Base-by-base conservation (phyloP, 2,113 vertebrate genomes). In the Lasiurus cinereus region DNA sequence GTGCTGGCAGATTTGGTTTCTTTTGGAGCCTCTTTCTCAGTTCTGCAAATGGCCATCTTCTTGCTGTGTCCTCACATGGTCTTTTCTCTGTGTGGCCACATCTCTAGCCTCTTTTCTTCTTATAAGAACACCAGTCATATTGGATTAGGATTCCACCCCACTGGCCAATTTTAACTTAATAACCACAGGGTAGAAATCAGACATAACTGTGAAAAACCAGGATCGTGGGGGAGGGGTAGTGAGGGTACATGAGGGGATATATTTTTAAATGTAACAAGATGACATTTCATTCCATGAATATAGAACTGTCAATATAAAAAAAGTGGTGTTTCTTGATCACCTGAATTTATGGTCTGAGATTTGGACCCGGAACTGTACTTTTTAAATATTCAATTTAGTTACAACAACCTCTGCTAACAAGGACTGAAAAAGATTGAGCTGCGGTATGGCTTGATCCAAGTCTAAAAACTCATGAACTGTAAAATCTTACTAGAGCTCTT, bases 381-480 rank as follows among this genome's bases (percentile, higher is more conserved):
- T 95, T 29, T 1, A 56, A n/a, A 48, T 66, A 39, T 83, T 94
- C 8, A 14, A 48, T 70, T 79, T 94, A 79, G 69, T 69, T 56
- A 66, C 62, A 89, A 19, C 39, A 39, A 11, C 19, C 29, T 91
- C 66, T 79, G n/a, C 54, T 93, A 92, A 95, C 31, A 96, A 90
- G 76, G 54, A 86, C 91, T 74, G 74, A 80, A 83, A 92, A 96
- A 80, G 88, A 86, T 31, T 39, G 86, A 93, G 5, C n/a, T 72
- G 33, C 24, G 33, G 13, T 50, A 10, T 39, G 48, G 22, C 50
- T 83, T 90, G 66, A 80, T 91, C 52, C 69, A 94, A 90, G 73
- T 66, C 92, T 88, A 82, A 88, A 88, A 83, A 95, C 67, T 92
- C 31, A 73, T 43, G 77, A 92, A 86, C 87, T 92, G 50, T 76